These are phyloP conservation scores for Exephanes ischioxanthus DNA, from an alignment of 2,888 invertebrate genomes.

Conservation along the genomic window DNA sequence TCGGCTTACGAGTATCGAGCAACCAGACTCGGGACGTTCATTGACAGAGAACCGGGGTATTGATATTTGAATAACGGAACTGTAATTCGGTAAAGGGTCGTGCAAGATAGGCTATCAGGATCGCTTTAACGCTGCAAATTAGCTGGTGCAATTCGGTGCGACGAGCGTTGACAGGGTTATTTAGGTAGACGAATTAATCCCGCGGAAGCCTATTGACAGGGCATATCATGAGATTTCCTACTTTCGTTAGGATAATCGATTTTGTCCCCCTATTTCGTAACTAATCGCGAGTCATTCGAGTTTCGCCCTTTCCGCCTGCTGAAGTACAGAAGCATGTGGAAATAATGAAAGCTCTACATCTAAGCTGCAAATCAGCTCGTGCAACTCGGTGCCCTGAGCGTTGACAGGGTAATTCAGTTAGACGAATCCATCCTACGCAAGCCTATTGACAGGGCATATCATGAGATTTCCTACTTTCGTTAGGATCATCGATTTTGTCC, in stretches of 20 bases:
- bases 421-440: background rate
- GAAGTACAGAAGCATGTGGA: background rate
- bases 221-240: background rate
- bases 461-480: conserved; percentile 3
- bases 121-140: background rate
- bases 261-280: background rate
- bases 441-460: background rate
- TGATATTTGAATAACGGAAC: conserved; percentile 12
- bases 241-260: background rate
- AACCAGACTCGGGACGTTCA: background rate
- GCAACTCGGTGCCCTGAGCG: background rate
- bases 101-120: background rate
- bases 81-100: background rate
- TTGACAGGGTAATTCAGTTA: background rate
- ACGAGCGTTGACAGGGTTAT: background rate
- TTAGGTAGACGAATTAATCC: background rate
- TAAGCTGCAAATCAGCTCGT: background rate
- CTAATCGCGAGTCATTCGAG: conserved; percentile 14
- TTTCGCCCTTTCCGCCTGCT: conserved; percentile 6
- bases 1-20: conserved; percentile 1
- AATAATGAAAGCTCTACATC: background rate
- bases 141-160: background rate
- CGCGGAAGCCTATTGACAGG: too few species aligned
- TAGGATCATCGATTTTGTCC: background rate
- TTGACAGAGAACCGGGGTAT: background rate